These are phyloP conservation scores for Propithecus coquereli DNA, from an alignment of 2,113 vertebrate species.

Conservation along the genomic window DNA sequence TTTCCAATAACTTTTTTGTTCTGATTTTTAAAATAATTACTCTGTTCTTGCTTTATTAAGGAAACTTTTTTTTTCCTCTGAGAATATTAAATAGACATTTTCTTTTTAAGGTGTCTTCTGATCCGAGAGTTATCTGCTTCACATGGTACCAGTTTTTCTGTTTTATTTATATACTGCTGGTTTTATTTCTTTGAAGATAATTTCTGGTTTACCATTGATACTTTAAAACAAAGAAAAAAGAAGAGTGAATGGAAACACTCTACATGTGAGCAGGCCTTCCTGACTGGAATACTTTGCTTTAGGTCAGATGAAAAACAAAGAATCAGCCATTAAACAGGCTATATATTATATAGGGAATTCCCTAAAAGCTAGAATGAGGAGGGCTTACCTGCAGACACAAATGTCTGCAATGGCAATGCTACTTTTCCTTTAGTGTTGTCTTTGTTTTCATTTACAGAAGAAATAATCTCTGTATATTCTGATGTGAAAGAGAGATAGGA, in stretches of 20 bases:
- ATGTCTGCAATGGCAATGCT: not conserved
- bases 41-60: slow-evolving; percentile 3
- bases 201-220: not conserved
- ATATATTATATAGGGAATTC: not conserved
- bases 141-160: not conserved
- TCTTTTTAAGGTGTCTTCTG: not conserved
- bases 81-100: not conserved
- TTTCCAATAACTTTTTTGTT: not conserved
- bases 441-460: slow-evolving; percentile 1
- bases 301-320: not conserved
- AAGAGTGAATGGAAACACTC: not conserved
- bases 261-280: not conserved
- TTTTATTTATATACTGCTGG: not conserved
- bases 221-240: not conserved
- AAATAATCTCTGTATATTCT: not conserved
- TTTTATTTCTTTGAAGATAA: not conserved
- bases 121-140: not conserved
- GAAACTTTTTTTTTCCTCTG: not conserved
- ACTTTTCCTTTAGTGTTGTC: not conserved
- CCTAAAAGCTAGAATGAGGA: not conserved
- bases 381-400: not conserved
- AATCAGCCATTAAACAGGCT: not conserved
- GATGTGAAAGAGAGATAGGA: not conserved
- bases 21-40: not conserved
- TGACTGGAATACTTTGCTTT: not conserved